Conservation (phyloP, 2,113 vertebrate genomes). For the Petaurus breviceps region DNA sequence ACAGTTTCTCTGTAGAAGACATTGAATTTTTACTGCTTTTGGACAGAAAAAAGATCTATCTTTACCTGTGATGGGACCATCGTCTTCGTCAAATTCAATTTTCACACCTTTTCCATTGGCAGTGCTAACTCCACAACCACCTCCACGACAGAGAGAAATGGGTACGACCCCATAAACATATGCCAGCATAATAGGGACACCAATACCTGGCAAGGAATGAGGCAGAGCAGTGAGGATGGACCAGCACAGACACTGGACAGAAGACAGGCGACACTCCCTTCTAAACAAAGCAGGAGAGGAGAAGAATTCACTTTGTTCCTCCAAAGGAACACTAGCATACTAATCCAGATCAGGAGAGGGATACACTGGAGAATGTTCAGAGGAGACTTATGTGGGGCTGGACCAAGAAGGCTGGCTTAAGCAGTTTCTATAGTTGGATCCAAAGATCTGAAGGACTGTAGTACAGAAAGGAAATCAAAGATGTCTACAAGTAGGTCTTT, state of each 20-base stretch:
- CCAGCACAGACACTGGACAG: constrained; percentile 18
- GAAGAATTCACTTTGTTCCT: background rate
- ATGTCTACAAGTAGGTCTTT: background rate
- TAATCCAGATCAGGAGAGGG: constrained; percentile 11
- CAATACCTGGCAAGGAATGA: constrained; percentile 89
- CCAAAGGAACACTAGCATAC: constrained; percentile 23
- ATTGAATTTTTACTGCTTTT: constrained; percentile 66
- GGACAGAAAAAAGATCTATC: constrained; percentile 22
- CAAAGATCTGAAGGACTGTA: background rate
- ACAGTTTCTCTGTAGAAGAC: constrained; percentile 58
- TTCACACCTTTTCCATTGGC: constrained; percentile 96
- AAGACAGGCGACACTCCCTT: background rate
- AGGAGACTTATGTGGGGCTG: background rate
- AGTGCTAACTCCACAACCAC: constrained; percentile 96
- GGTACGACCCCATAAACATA: constrained; percentile 98
- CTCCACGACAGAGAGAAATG: constrained; percentile 96
- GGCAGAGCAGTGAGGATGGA: constrained; percentile 41
- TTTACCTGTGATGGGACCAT: constrained; percentile 97
- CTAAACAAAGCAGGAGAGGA: constrained; percentile 22
- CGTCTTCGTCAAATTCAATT: constrained; percentile 98
- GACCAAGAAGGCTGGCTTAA: background rate
- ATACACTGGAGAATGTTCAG: background rate
- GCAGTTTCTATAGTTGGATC: background rate
- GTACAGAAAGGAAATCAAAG: background rate
- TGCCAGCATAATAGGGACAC: constrained; percentile 98